phyloP scores from a whole-genome alignment of 2,888 invertebrate species.

The Trachelus stipa region DNA sequence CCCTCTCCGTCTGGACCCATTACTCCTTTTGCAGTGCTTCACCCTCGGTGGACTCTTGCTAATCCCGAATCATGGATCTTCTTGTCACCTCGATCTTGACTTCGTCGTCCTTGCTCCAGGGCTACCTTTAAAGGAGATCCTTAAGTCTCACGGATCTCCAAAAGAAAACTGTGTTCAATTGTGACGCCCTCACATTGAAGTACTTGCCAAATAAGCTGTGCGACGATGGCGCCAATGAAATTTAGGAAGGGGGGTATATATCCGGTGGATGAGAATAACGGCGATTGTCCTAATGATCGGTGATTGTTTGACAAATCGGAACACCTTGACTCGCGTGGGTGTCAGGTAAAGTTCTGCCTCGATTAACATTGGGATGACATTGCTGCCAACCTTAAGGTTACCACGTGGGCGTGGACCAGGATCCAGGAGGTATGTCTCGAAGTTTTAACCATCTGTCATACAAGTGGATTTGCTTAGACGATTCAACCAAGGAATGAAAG shows the following conservation, averaged over 20 bases:
- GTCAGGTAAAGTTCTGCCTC: conserved; percentile 37
- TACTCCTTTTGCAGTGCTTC: conserved; percentile 16
- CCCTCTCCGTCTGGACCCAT: neutral
- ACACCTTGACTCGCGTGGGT: conserved; percentile 36
- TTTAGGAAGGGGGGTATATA: neutral
- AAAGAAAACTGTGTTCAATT: no score
- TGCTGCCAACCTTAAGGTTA: conserved; percentile 32
- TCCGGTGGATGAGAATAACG: neutral
- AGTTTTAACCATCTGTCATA: conserved; percentile 21
- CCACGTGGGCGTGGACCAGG: conserved; percentile 64
- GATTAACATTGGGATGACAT: conserved; percentile 54
- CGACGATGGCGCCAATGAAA: neutral
- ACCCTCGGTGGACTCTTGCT: conserved; percentile 28
- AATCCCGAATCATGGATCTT: conserved; percentile 48
- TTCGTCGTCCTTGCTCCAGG: conserved; percentile 32
- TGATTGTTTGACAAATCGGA: conserved; percentile 29
- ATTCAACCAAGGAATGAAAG: conserved; percentile 6
- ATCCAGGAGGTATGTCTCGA: conserved; percentile 67
- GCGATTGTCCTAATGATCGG: conserved; percentile 42
- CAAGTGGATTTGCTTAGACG: conserved; percentile 13
- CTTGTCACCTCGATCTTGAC: conserved; percentile 47
- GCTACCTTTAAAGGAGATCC: conserved; percentile 41
- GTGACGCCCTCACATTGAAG: no score
- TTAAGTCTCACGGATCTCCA: no score
- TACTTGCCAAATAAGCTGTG: no score